These are phyloP conservation scores for Alloplasta piceator DNA, from an alignment of 2,888 invertebrate species.

Conservation along the genomic window DNA sequence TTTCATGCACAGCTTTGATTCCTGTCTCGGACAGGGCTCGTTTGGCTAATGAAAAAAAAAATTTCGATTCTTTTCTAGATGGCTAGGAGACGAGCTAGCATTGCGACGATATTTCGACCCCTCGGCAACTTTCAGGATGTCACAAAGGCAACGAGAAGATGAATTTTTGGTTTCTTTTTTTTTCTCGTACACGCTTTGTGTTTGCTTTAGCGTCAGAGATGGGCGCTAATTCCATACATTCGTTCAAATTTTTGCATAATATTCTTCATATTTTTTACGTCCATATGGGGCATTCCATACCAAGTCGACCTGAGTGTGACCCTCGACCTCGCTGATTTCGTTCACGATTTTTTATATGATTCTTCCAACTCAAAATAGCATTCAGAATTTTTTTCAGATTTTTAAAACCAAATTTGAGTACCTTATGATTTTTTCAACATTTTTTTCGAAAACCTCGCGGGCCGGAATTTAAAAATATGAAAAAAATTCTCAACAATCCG, in stretches of 20 bases:
- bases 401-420: too few relatives aligned
- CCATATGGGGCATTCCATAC: too few relatives aligned
- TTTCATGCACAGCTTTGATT: constrained; percentile 41
- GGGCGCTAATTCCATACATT: neutral
- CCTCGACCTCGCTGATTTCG: neutral
- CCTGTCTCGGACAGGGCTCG: constrained; percentile 45
- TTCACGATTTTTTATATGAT: too few relatives aligned
- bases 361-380: too few relatives aligned
- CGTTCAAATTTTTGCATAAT: neutral
- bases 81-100: constrained; percentile 85
- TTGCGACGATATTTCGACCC: constrained; percentile 84
- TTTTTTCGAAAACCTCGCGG: too few relatives aligned
- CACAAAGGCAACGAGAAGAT: constrained; percentile 77
- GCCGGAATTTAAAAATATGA: too few relatives aligned
- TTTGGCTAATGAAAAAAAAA: constrained; percentile 58
- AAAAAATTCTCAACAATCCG: too few relatives aligned
- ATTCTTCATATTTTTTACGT: too few relatives aligned
- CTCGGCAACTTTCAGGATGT: constrained; percentile 77
- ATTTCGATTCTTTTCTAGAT: constrained; percentile 77
- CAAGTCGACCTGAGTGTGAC: too few relatives aligned
- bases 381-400: too few relatives aligned
- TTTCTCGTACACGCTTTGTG: constrained; percentile 34
- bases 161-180: constrained; percentile 43
- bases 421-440: too few relatives aligned
- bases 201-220: neutral